Evolutionary conservation across 2,888 invertebrate genomes (phyloP).

Genomic region (Allacma fusca): DNA sequence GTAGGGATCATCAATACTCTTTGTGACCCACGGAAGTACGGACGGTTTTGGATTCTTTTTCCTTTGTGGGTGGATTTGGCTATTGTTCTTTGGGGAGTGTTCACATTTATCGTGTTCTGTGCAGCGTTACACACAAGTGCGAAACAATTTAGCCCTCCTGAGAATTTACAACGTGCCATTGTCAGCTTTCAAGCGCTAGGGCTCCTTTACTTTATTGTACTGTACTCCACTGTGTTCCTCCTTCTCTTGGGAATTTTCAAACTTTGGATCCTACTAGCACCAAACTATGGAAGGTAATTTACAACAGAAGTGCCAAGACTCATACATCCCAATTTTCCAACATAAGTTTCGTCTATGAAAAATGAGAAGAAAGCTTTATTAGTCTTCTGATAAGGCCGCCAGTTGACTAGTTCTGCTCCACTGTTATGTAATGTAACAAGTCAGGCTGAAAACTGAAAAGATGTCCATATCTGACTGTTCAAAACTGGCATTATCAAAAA

Average conservation of each 20-base stretch:
- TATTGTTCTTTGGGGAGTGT: background rate
- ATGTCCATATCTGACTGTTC: too few relatives aligned
- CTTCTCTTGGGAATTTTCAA: background rate
- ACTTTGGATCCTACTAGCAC: background rate
- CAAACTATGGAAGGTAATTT: slow-evolving; percentile 31
- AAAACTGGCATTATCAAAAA: too few relatives aligned
- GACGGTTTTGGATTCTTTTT: background rate
- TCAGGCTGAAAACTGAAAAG: too few relatives aligned
- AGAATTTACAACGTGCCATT: too few relatives aligned
- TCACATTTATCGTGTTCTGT: background rate
- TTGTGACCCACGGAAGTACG: background rate
- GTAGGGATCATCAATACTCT: too few relatives aligned
- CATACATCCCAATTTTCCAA: background rate
- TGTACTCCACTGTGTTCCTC: background rate
- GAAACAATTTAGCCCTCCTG: too few relatives aligned
- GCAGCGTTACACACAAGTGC: too few relatives aligned
- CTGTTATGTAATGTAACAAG: too few relatives aligned
- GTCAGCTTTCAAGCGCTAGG: too few relatives aligned
- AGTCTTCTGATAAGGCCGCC: background rate
- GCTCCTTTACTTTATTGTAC: too few relatives aligned
- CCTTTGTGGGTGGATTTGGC: background rate
- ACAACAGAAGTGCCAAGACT: too few relatives aligned
- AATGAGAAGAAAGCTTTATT: background rate
- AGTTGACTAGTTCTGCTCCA: too few relatives aligned
- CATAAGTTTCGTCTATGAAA: background rate